Conservation (phyloP, 2,113 vertebrate species). For the Dascyllus trimaculatus region DNA sequence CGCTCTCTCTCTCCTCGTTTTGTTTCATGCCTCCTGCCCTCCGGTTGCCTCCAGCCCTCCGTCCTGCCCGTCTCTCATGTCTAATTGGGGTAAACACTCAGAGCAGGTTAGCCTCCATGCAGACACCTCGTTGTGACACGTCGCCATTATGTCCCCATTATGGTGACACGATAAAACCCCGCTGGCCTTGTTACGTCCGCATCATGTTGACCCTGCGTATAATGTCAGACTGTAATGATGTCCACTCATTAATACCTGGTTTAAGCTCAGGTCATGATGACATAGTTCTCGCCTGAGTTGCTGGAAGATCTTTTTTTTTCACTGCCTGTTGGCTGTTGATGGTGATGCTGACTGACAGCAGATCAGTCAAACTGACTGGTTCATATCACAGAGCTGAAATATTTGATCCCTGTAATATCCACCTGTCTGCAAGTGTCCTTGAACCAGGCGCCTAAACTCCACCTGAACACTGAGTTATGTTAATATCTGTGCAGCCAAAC, state of each 20-base stretch:
- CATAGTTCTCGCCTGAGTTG: conserved; percentile 2
- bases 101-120: conserved; percentile 50
- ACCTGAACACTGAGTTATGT: too few species aligned
- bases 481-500: too few species aligned
- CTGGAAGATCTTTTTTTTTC: not conserved
- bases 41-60: not conserved
- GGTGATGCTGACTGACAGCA: not conserved
- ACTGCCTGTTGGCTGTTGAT: not conserved
- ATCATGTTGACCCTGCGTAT: conserved; percentile 50
- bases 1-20: not conserved
- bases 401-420: not conserved
- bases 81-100: conserved; percentile 69
- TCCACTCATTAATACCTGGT: conserved; percentile 57
- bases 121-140: conserved; percentile 51
- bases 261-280: conserved; percentile 41
- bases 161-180: not conserved
- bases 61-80: conserved; percentile 14
- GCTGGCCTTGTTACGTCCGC: conserved; percentile 22
- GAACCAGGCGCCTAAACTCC: not conserved
- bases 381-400: not conserved
- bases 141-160: conserved; percentile 58
- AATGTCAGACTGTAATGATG: conserved; percentile 40
- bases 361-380: not conserved
- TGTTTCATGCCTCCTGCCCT: not conserved
- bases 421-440: conserved; percentile 8